These are phyloP conservation scores for Temnothorax longispinosus DNA, from an alignment of 1,140 invertebrate genomes.

Conservation along the genomic window DNA sequence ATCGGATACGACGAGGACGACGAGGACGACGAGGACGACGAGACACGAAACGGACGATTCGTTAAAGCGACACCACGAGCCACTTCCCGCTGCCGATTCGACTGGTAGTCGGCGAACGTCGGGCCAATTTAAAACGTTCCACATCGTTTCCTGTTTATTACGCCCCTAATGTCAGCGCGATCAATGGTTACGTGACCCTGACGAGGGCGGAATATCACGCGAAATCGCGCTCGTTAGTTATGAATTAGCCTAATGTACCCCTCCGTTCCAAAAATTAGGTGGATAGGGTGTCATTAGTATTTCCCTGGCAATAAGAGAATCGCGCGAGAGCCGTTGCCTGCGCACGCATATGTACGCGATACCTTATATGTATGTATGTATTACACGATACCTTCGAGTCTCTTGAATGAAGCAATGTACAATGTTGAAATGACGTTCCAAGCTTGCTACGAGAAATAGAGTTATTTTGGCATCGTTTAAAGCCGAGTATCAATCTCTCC, in stretches of 20 bases:
- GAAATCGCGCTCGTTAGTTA: slow-evolving; percentile 4
- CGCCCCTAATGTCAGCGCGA: slow-evolving; percentile 37
- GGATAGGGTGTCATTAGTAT: not conserved
- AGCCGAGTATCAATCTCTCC: not conserved
- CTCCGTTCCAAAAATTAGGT: slow-evolving; percentile 10
- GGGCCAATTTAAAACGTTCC: slow-evolving; percentile 68
- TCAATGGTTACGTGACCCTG: slow-evolving; percentile 26
- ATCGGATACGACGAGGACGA: slow-evolving; percentile 32
- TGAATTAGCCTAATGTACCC: slow-evolving; percentile 1
- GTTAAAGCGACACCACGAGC: slow-evolving; percentile 45
- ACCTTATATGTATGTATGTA: not conserved
- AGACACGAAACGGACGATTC: slow-evolving; percentile 51
- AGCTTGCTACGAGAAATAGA: not conserved
- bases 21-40: too few relatives aligned
- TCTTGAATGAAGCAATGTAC: slow-evolving; percentile 31
- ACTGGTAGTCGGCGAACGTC: slow-evolving; percentile 52
- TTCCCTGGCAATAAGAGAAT: not conserved
- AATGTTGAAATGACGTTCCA: not conserved
- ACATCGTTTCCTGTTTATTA: slow-evolving; percentile 68
- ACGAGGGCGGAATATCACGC: slow-evolving; percentile 28
- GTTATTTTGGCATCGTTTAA: not conserved
- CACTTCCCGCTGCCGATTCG: slow-evolving; percentile 62
- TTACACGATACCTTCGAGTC: not conserved
- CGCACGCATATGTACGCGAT: not conserved
- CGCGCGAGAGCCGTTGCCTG: not conserved